These are phyloP conservation scores for Strigamia crassipes DNA, from an alignment of 2,888 invertebrate genomes.

Conservation along the genomic window DNA sequence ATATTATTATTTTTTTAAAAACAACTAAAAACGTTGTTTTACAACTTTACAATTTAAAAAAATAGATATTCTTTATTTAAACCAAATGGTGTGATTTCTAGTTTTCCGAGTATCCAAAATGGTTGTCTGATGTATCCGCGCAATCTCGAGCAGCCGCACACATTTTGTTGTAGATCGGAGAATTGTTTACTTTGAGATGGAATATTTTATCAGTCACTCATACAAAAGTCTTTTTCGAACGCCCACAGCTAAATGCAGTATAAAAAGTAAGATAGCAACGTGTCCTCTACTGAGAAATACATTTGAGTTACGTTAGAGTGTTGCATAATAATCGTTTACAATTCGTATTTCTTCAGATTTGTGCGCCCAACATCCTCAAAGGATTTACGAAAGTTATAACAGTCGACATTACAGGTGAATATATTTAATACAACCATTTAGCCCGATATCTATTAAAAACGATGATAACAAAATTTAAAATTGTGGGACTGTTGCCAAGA, in stretches of 20 bases:
- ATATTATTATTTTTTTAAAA: too few relatives aligned
- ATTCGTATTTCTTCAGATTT: background rate
- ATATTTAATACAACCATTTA: background rate
- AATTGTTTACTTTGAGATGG: constrained; percentile 11
- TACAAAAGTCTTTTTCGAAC: background rate
- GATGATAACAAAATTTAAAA: background rate
- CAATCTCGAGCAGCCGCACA: background rate
- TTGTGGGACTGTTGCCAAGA: background rate
- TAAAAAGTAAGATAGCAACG: background rate
- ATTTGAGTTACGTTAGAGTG: background rate
- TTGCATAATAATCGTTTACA: background rate
- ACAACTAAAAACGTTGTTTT: too few relatives aligned
- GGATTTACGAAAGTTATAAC: background rate
- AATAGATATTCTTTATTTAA: too few relatives aligned
- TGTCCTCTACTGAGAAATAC: background rate
- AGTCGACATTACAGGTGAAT: constrained; percentile 1
- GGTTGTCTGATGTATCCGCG: background rate
- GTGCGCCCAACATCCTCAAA: background rate
- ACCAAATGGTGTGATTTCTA: background rate
- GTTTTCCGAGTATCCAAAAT: background rate
- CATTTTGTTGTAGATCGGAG: constrained; percentile 7
- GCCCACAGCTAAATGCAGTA: background rate
- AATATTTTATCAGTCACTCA: constrained; percentile 20
- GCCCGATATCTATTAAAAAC: background rate
- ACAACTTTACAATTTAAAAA: too few relatives aligned